These are phyloP conservation scores for Delphinus delphis DNA, from an alignment of 2,113 vertebrate genomes.

Conservation along the genomic window DNA sequence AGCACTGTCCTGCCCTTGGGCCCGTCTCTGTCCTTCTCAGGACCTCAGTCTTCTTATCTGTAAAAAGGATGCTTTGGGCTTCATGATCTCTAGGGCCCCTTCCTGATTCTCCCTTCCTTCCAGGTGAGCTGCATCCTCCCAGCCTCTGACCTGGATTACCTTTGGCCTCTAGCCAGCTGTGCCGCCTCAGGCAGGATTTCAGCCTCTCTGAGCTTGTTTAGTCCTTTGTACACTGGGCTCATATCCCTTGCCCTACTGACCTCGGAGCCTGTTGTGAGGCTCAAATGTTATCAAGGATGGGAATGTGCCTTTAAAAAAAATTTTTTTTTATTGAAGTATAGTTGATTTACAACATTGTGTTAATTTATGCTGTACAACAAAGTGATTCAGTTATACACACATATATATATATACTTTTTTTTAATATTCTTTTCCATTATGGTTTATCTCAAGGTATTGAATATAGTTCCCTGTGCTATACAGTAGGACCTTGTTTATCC, in stretches of 20 bases:
- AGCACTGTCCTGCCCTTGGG: neutral
- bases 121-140: neutral
- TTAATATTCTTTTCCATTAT: neutral
- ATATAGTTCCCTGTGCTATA: no score
- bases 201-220: neutral
- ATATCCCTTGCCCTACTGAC: neutral
- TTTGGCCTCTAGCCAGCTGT: neutral
- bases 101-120: neutral
- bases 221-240: neutral
- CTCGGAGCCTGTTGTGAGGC: neutral
- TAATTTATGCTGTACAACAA: neutral
- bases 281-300: neutral
- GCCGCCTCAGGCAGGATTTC: neutral
- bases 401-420: neutral
- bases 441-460: neutral
- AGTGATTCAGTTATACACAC: neutral
- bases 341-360: neutral
- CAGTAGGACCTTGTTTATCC: no score
- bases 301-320: rapidly evolving
- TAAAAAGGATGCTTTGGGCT: neutral
- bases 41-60: neutral
- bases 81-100: neutral
- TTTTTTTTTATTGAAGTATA: neutral
- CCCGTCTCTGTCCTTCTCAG: neutral
- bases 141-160: neutral